Evolutionary conservation across 2,888 invertebrate genomes (phyloP).

Genomic region (Napeogenes sylphis): DNA sequence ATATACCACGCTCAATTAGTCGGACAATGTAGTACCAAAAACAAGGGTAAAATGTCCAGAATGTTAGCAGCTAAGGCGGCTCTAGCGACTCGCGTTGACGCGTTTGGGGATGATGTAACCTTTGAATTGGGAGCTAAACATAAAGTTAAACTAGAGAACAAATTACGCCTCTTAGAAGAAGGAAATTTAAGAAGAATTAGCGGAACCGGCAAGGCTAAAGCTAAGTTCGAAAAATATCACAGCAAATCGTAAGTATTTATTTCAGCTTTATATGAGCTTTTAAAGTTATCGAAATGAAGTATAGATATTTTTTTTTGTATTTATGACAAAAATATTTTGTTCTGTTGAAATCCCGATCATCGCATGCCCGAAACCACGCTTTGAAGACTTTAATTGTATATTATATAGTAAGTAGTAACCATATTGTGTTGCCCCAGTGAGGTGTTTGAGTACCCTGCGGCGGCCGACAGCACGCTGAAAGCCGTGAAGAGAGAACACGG

Average conservation of each 20-base stretch:
- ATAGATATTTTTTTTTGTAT: background rate
- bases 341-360: background rate
- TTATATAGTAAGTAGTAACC: background rate
- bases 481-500: conserved; percentile 78
- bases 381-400: no score
- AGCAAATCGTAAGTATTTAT: conserved; percentile 79
- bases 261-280: background rate
- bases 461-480: conserved; percentile 88
- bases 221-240: conserved; percentile 96
- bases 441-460: conserved; percentile 86
- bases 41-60: conserved; percentile 96
- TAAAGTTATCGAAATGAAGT: no score
- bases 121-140: conserved; percentile 93
- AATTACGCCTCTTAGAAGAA: conserved; percentile 89
- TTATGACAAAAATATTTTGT: background rate
- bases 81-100: conserved; percentile 95
- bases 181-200: conserved; percentile 89
- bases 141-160: conserved; percentile 90
- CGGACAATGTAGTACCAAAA: conserved; percentile 91
- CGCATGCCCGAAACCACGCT: no score
- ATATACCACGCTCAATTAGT: conserved; percentile 97
- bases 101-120: conserved; percentile 92
- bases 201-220: conserved; percentile 92
- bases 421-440: conserved; percentile 75
- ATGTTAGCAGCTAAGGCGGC: conserved; percentile 98